Base-by-base conservation (phyloP, 2,113 vertebrate genomes). In the Cranoglanis bouderius region DNA sequence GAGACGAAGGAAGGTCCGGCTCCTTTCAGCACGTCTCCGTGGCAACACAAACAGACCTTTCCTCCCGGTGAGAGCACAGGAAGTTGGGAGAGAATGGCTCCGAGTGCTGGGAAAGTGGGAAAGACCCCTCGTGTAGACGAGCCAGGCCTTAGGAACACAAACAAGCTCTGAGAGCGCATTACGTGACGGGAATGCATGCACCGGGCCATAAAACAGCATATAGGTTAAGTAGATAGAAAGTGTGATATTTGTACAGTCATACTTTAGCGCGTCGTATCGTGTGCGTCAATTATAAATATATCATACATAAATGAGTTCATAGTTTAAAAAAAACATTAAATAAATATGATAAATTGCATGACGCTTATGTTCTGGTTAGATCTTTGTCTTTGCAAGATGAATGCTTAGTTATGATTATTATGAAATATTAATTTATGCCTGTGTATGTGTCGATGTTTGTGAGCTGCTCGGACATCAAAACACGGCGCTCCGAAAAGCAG, bases 41-140 rank as follows among this genome's bases (percentile, higher is more conserved):
- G 84, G 90, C 88, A 89, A 91, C 90, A 91, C 86, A 91, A 89
- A 91, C 90, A 89, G 88, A 91, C 85, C 88, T 88, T 91, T 91
- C 90, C 90, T 91, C 90, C 88, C 67, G 77, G 86, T 89, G 90
- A 88, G 88, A 89, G 82, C 90, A 82, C 88, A 91, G 90, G 90
- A 91, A 91, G 90, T 89, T 32, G 65, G 55, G 77, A 89, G 90
- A 91, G 90, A 91, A 91, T 89, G 88, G 82, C 80, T 85, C 88
- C 0, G 85, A 87, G 88, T 59, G 82, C 90, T 91, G 88, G 67
- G 88, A 90, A 70, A 53, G 81, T 78, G 83, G 61, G 85, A 88
- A 85, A 77, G 88, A 91, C 88, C 78, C 88, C 57, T 89, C 55
- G 53, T 65, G 82, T 83, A 57, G 86, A 87, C 88, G 21, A 61